Percentiles rank a stretch among this genome's conserved stretches.
phyloP scores from a whole-genome alignment of 1,140 invertebrate species.

The Archegozetes longisetosus region DNA sequence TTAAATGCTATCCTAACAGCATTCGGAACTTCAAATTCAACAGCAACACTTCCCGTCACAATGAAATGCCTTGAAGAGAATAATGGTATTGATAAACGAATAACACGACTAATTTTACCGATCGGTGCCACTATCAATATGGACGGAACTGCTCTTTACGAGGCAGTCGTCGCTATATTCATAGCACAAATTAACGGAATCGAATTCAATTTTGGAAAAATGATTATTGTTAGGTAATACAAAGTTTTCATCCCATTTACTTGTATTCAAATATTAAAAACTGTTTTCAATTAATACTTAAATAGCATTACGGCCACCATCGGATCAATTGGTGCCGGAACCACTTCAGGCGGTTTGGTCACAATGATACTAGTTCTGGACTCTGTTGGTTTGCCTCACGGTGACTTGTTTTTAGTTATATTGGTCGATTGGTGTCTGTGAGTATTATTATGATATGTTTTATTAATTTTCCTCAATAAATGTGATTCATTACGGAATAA shows the following conservation, averaged over 20 bases:
- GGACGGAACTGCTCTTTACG: constrained; percentile 83
- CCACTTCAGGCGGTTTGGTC: not conserved
- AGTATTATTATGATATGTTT: no score
- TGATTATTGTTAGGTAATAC: not conserved
- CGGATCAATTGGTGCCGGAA: not conserved
- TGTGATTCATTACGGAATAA: no score
- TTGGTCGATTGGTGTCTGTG: not conserved
- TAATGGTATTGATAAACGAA: constrained; percentile 65
- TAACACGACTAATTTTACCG: constrained; percentile 76
- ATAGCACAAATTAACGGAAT: constrained; percentile 81
- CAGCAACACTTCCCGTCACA: constrained; percentile 83
- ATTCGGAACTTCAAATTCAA: constrained; percentile 83
- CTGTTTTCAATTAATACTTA: no score
- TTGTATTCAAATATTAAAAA: no score
- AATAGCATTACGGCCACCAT: not conserved
- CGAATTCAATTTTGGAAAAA: constrained; percentile 32
- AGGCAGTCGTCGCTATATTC: constrained; percentile 72
- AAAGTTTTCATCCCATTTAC: no score
- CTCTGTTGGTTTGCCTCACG: not conserved
- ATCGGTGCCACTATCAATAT: constrained; percentile 85
- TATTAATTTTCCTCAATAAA: no score
- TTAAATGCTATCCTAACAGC: constrained; percentile 76
- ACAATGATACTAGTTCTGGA: not conserved
- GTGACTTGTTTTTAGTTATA: not conserved
- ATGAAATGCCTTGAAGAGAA: constrained; percentile 87